Evolutionary conservation across 2,113 vertebrate species (phyloP), one percentile per base, ranked within the genome.

Genomic region (Ictalurus punctatus): DNA sequence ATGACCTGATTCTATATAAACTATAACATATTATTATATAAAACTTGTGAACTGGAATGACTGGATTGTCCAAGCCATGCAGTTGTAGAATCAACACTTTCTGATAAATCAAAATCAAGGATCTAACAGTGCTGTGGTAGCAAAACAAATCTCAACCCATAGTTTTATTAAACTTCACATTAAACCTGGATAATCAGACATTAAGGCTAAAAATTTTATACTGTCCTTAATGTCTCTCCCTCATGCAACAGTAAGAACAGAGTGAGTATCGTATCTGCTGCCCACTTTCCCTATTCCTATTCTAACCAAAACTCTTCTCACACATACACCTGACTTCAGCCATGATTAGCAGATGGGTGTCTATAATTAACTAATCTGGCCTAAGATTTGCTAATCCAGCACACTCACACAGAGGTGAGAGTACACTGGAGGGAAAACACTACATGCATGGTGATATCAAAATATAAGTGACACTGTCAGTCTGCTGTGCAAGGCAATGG

Each of bases 351-450:
- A 93, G 92, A 94, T 93, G 93, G 90, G 93, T 93, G 92, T 94
- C 95, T 95, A 95, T 95, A 95, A 95, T 95, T 95, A 96, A 89
- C 94, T 96, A 94, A 96, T 95, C 95, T 95, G 94, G 94, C 89
- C 93, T 95, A 92, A 96, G 94, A 94, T 92, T 84, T 87, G 80
- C 93, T 95, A 96, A 96, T 95, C 95, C 92, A 92, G 91, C 86
- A 92, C 91, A 92, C 92, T 94, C 91, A 69, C 87, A 82, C 80
- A 79, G 25, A 59, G 56, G 8, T 34, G 52, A 84, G 86, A 27
- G 27, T 54, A 58, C 27, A 83, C 71, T 69, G 34, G 34, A 74
- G 82, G 59, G 30, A 63, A 86, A 71, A 82, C 69, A 86, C 52
- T 58, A 44, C 27, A 73, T 34, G n/a, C 59, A 71, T 34, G 67